Base-by-base conservation (phyloP, 2,888 invertebrate genomes). In the Cantharis rufa region DNA sequence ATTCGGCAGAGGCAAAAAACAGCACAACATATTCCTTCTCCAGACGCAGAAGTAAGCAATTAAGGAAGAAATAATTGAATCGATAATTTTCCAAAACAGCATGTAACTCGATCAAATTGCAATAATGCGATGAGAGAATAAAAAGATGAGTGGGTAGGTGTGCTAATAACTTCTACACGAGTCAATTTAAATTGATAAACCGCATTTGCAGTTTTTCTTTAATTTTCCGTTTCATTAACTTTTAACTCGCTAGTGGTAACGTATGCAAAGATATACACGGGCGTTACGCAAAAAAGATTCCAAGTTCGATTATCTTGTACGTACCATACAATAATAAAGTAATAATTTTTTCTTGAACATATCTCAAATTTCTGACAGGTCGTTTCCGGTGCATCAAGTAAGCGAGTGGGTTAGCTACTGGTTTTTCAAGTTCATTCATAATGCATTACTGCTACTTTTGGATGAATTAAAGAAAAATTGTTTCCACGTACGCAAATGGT, bases 391-490 rank as follows among this genome's bases (percentile, higher is more conserved):
- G 72, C 76, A 76, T 73, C 76, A 62, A 16, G 32, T 70, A 61
- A 62, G 66, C 3, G 72, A 76, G 76, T 76, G 32, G 72, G 75
- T 62, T 68, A 73, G 74, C 66, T 62, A 71, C 71, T 75, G 64
- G 71, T 75, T 75, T 74, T 75, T 75, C 75, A 75, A 75, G 61
- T 75, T 75, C 75, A 75, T 75, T 75, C 75, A 75, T 75, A 75
- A 70, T 48, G 48, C 48, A 48, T 48, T 48, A 48, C 48, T 48
- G 48, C 48, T 48, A n/a, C 48, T 48, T 48, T 48, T 48, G 48
- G 48, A 48, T 48, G 48, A 48, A 48, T 48, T 48, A 48, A 48
- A 48, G n/a, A 28, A 48, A 48, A 48, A 48, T n/a, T 48, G 48
- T n/a, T 48, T 48, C 48, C 48, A 48, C 7, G 48, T 48, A 48